A percentile compares a stretch with the other conserved stretches of the same genome.
These are phyloP conservation scores for Formicarius rufipectus DNA, from an alignment of 2,113 vertebrate species.

Conservation along the genomic window DNA sequence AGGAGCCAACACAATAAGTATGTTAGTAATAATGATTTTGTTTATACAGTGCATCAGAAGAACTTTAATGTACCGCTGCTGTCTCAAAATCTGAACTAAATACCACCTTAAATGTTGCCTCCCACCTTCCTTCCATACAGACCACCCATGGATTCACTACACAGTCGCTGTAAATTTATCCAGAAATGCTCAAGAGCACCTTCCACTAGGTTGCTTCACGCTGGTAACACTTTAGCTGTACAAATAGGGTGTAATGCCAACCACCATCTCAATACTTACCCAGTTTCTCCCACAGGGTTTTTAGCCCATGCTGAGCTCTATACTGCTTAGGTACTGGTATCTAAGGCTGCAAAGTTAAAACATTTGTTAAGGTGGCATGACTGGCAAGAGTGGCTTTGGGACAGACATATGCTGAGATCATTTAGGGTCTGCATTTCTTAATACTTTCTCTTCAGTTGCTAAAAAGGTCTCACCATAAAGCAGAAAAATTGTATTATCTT, in stretches of 20 bases:
- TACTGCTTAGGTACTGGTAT: not conserved
- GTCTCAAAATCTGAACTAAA: not conserved
- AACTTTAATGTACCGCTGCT: not conserved
- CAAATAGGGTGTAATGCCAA: not conserved
- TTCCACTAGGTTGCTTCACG: not conserved
- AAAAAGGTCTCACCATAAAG: not conserved
- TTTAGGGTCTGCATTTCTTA: not conserved
- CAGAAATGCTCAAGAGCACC: not conserved
- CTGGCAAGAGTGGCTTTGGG: not conserved
- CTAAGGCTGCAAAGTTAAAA: not conserved
- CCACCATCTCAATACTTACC: not conserved
- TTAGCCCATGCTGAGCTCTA: not conserved
- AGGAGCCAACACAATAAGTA: not conserved
- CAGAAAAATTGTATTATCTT: not conserved
- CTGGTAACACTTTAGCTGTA: not conserved
- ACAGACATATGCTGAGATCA: not conserved
- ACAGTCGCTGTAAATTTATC: not conserved
- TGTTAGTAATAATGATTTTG: not conserved
- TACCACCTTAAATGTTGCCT: not conserved
- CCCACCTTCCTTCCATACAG: not conserved
- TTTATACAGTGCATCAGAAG: not conserved
- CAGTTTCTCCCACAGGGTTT: not conserved
- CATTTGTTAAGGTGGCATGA: not conserved
- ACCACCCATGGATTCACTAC: not conserved
- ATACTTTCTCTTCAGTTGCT: not conserved